Evolutionary conservation across 53 echinoderm and acorn worm species (phyloP).

Genomic region (Astropecten irregularis): DNA sequence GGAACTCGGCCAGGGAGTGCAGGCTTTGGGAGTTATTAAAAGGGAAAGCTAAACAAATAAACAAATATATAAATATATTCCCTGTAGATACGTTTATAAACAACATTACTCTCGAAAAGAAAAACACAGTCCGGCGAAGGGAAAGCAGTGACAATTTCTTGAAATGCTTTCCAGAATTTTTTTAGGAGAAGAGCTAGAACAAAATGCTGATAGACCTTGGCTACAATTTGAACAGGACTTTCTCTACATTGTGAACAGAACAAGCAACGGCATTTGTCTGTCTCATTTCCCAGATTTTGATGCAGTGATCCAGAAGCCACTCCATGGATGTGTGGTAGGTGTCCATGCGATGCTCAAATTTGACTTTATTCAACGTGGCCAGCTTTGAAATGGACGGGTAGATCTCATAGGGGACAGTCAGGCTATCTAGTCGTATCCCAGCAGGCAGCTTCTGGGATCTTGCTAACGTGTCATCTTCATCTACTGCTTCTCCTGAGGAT

Average conservation of each 20-base stretch:
- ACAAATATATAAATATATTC: too few species aligned
- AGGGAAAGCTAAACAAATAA: too few species aligned
- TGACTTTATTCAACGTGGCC: neutral
- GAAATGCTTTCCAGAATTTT: too few species aligned
- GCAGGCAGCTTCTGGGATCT: neutral
- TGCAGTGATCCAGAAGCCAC: conserved; percentile 12
- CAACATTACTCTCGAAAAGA: too few species aligned
- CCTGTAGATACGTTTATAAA: too few species aligned
- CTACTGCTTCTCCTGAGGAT: neutral
- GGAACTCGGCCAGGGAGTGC: too few species aligned
- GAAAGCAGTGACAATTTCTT: too few species aligned
- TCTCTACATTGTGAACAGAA: conserved; percentile 1
- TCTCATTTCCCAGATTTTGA: neutral
- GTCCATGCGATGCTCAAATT: conserved; percentile 10
- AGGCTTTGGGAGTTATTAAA: too few species aligned
- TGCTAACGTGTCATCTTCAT: too few species aligned
- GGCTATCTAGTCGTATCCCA: neutral
- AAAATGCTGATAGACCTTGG: too few species aligned
- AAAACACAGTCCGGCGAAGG: too few species aligned
- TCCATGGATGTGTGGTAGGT: conserved; percentile 21
- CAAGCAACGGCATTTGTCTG: neutral
- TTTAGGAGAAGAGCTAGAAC: too few species aligned
- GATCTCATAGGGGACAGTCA: conserved; percentile 1
- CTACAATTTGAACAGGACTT: neutral
- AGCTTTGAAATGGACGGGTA: neutral